phyloP scores from a whole-genome alignment of 2,113 vertebrate genomes.

The Nesoenas mayeri region DNA sequence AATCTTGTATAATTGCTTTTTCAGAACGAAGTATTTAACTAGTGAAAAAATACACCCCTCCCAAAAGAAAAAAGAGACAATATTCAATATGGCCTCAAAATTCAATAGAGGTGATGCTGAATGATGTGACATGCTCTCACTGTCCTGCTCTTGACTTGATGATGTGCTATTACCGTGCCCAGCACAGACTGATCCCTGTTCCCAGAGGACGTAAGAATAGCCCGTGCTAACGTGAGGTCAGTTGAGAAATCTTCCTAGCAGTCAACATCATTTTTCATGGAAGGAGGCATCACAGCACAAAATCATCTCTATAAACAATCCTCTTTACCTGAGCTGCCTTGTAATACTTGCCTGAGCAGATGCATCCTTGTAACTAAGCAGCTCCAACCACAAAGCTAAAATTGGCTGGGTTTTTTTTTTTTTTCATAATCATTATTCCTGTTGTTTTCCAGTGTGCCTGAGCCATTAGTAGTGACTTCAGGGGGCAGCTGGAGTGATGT shows the following conservation, averaged over 20 bases:
- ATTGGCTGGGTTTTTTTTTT: rapidly evolving
- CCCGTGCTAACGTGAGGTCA: not conserved
- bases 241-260: not conserved
- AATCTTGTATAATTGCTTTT: not conserved
- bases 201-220: not conserved
- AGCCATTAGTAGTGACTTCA: not conserved
- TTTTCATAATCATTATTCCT: not conserved
- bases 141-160: not conserved
- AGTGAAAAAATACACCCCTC: not conserved
- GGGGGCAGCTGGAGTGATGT: not conserved
- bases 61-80: not conserved
- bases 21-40: not conserved
- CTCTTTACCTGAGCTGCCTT: not conserved
- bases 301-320: not conserved
- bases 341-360: not conserved
- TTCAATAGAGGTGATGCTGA: not conserved
- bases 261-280: not conserved
- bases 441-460: not conserved
- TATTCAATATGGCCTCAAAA: not conserved
- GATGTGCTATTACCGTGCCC: not conserved
- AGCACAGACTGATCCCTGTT: not conserved
- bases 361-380: not conserved
- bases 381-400: not conserved
- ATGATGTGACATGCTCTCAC: not conserved
- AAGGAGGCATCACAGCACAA: not conserved